Evolutionary conservation across 2,113 vertebrate species (phyloP).

Genomic region (Numenius arquata): DNA sequence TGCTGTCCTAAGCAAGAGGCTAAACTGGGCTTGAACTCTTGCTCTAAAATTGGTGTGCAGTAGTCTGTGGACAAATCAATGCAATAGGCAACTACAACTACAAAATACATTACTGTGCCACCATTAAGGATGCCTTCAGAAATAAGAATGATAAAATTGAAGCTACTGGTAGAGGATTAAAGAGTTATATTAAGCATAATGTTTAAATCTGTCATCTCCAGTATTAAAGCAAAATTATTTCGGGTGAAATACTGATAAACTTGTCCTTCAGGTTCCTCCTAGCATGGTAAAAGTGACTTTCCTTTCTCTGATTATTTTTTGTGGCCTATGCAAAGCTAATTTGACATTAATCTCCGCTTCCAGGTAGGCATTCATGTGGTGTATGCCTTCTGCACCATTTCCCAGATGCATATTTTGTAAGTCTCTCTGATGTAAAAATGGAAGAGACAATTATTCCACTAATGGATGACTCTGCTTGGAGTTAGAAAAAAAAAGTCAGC

Average conservation of each 20-base stretch:
- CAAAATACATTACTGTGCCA: not conserved
- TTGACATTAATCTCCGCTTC: not conserved
- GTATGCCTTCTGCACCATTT: not conserved
- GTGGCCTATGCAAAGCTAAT: not conserved
- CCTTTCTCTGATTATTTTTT: not conserved
- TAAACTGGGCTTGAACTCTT: not conserved
- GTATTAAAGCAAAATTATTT: not conserved
- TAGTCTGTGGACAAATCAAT: not conserved
- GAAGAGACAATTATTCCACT: not conserved
- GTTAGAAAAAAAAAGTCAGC: not conserved
- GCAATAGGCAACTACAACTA: not conserved
- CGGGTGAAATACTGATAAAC: not conserved
- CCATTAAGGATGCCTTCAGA: not conserved
- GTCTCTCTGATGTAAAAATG: not conserved
- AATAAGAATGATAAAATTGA: not conserved
- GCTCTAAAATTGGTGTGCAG: not conserved
- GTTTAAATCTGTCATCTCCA: not conserved
- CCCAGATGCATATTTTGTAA: not conserved
- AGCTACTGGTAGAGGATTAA: not conserved
- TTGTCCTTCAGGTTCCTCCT: not conserved
- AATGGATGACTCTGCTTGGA: not conserved
- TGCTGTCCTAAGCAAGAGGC: not conserved
- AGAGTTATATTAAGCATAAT: not conserved
- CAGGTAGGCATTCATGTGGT: not conserved
- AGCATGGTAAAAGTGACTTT: not conserved